These are phyloP conservation scores for Petrocephalus schoutedeni DNA, from an alignment of 2,797 vertebrate species.

Conservation along the genomic window DNA sequence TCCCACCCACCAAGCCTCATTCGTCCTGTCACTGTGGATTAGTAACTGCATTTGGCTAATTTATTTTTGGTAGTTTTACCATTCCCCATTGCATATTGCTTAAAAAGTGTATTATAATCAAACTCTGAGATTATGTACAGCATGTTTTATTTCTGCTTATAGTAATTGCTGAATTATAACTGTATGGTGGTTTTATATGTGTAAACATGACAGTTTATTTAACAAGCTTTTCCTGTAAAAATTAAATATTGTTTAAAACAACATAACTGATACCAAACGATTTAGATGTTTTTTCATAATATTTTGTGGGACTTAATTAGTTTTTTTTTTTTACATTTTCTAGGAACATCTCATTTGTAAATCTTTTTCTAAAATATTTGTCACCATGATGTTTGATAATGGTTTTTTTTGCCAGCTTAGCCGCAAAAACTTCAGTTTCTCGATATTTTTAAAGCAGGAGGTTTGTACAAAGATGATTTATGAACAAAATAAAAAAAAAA, in stretches of 20 bases:
- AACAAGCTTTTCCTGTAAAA: constrained; percentile 58
- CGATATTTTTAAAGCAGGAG: constrained; percentile 96
- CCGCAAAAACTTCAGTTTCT: constrained; percentile 88
- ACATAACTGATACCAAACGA: constrained; percentile 68
- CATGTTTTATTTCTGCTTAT: constrained; percentile 66
- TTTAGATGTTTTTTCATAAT: constrained; percentile 63
- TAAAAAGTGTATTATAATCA: constrained; percentile 56
- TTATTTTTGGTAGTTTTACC: constrained; percentile 69
- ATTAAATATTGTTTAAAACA: constrained; percentile 49
- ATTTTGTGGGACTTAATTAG: constrained; percentile 65
- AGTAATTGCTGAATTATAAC: constrained; percentile 57
- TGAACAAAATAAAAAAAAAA: constrained; percentile 82
- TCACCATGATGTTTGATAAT: constrained; percentile 89
- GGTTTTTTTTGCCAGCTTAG: constrained; percentile 86
- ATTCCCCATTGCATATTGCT: constrained; percentile 56
- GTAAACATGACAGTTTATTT: constrained; percentile 46
- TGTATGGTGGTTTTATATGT: constrained; percentile 50
- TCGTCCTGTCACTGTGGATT: constrained; percentile 39
- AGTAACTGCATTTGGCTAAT: constrained; percentile 56
- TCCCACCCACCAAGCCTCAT: constrained; percentile 22
- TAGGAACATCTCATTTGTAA: constrained; percentile 99
- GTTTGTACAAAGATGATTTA: constrained; percentile 95
- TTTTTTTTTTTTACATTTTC: constrained; percentile 73
- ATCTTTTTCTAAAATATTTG: constrained; percentile 91
- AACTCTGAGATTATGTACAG: constrained; percentile 65